phyloP scores from a whole-genome alignment of 64 coral and sea anemone species.

The Porites australiensis region DNA sequence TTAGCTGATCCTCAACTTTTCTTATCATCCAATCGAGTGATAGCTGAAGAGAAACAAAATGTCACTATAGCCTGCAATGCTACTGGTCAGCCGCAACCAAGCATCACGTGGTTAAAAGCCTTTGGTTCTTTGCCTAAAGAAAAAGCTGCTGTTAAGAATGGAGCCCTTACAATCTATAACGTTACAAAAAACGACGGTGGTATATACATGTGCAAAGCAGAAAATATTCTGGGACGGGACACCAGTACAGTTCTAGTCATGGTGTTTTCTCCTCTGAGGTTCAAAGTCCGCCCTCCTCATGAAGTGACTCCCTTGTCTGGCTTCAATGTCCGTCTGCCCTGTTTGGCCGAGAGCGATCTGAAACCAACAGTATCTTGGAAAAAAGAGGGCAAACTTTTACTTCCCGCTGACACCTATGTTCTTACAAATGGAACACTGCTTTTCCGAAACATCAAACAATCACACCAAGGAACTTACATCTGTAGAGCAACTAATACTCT shows the following conservation, averaged over 20 bases:
- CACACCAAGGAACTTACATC: too few relatives aligned
- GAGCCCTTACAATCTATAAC: neutral
- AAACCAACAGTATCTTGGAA: too few relatives aligned
- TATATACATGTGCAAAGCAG: constrained; percentile 29
- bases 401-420: too few relatives aligned
- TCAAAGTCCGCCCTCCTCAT: neutral
- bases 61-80: neutral
- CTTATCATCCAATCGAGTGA: neutral
- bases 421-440: too few relatives aligned
- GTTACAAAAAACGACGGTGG: neutral
- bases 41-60: constrained; percentile 1
- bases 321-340: neutral
- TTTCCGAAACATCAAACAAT: too few relatives aligned
- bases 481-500: too few relatives aligned
- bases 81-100: constrained; percentile 20
- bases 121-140: neutral
- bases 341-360: neutral
- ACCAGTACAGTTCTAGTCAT: neutral
- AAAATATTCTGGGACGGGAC: neutral
- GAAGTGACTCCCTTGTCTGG: neutral
- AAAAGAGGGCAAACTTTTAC: too few relatives aligned
- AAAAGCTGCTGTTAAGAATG: neutral
- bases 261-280: neutral
- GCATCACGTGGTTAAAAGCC: constrained; percentile 28
- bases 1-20: too few relatives aligned